These are phyloP conservation scores for Rallus crepitans DNA, from an alignment of 2,797 vertebrate species.

Conservation along the genomic window DNA sequence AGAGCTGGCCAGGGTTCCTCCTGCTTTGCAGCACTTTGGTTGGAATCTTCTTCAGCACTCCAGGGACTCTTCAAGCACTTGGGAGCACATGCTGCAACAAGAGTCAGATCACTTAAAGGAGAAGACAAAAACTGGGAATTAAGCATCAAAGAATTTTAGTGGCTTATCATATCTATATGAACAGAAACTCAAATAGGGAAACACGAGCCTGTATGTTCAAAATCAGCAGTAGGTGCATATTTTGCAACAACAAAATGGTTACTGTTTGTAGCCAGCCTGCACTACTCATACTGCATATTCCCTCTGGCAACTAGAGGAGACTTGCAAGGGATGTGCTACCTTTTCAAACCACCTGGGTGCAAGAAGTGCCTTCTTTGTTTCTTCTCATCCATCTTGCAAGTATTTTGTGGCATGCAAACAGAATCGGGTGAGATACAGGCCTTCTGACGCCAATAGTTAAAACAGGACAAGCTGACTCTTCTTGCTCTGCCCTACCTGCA, in stretches of 20 bases:
- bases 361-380: background rate
- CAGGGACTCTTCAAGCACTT: conserved; percentile 93
- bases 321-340: background rate
- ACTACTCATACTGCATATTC: background rate
- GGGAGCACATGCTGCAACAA: conserved; percentile 88
- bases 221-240: background rate
- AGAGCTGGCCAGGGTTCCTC: conserved; percentile 94
- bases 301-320: background rate
- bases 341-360: background rate
- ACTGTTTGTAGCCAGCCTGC: background rate
- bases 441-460: background rate
- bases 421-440: rapidly evolving
- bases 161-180: background rate
- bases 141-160: background rate
- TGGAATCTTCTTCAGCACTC: conserved; percentile 86
- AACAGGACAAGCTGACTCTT: background rate
- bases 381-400: background rate
- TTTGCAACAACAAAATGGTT: background rate
- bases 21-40: conserved; percentile 79
- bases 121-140: background rate
- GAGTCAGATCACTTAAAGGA: background rate
- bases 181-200: background rate
- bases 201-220: background rate
- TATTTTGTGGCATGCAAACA: background rate
- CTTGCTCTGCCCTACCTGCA: conserved; percentile 81